Conservation (phyloP, 2,797 vertebrate genomes). For the Tympanoctomys barrerae region DNA sequence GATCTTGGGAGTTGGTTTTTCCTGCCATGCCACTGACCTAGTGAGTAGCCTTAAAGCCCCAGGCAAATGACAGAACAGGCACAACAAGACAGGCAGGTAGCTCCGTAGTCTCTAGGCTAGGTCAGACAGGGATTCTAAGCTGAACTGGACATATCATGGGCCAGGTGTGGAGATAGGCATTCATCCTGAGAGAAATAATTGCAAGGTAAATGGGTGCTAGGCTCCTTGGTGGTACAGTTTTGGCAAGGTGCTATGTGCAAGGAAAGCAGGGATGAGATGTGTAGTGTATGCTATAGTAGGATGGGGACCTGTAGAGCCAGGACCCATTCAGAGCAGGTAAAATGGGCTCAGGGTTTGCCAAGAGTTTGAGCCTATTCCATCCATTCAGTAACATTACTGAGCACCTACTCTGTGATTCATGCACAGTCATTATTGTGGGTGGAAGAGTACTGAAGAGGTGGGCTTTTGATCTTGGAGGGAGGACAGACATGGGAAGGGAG, state of each 20-base stretch:
- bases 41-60: not conserved
- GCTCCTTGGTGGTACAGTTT: not conserved
- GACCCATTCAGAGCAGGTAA: not conserved
- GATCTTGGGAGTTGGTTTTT: not conserved
- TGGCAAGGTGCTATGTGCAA: not conserved
- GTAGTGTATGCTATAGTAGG: not conserved
- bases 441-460: not conserved
- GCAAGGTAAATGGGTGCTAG: not conserved
- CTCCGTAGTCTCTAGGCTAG: not conserved
- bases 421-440: not conserved
- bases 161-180: not conserved
- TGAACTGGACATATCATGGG: not conserved
- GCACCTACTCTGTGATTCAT: not conserved
- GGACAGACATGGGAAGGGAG: not conserved
- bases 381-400: not conserved
- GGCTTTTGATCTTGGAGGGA: conserved; percentile 57
- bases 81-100: not conserved
- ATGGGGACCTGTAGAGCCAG: not conserved
- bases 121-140: not conserved
- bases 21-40: not conserved
- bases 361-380: not conserved
- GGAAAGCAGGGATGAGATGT: not conserved
- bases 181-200: not conserved
- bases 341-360: not conserved
- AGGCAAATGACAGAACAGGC: not conserved